A percentile compares a stretch with the other conserved stretches of the same genome.
phyloP scores from a whole-genome alignment of 2,113 vertebrate genomes.

The Reinhardtius hippoglossoides region DNA sequence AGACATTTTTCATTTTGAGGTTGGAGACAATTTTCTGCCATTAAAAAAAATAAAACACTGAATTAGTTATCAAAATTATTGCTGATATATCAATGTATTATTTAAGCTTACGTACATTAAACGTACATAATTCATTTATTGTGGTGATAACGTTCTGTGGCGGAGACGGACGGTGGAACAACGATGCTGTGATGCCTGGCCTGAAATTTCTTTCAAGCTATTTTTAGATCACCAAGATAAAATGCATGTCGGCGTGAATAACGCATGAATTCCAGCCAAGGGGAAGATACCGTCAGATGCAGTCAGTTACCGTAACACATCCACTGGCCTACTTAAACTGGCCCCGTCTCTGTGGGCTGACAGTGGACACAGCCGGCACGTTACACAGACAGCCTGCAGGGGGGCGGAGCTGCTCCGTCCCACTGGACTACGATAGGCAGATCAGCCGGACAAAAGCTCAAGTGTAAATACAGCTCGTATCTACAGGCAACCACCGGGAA shows the following conservation, averaged over 20 bases:
- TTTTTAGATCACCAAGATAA: conserved; percentile 75
- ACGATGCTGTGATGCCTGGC: conserved; percentile 34
- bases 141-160: background rate
- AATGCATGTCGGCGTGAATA: conserved; percentile 66
- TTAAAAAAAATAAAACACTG: too few relatives aligned
- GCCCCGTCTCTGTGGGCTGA: conserved; percentile 38
- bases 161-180: conserved; percentile 27
- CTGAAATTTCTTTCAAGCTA: conserved; percentile 59
- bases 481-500: conserved; percentile 77
- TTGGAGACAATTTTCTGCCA: too few relatives aligned
- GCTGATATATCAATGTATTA: too few relatives aligned
- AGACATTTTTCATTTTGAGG: too few relatives aligned
- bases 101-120: too few relatives aligned
- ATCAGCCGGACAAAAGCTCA: conserved; percentile 66
- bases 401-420: conserved; percentile 37
- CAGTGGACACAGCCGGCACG: conserved; percentile 34
- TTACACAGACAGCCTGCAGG: conserved; percentile 26
- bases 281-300: too few relatives aligned
- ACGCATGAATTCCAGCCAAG: conserved; percentile 62
- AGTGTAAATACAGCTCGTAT: conserved; percentile 74
- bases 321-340: conserved; percentile 72
- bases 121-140: background rate
- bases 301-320: conserved; percentile 65
- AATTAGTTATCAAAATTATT: too few relatives aligned
- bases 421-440: conserved; percentile 59